A percentile compares a stretch with the other conserved stretches of the same genome.
These are phyloP conservation scores for Thereva unica DNA, from an alignment of 2,888 invertebrate species.

Conservation along the genomic window DNA sequence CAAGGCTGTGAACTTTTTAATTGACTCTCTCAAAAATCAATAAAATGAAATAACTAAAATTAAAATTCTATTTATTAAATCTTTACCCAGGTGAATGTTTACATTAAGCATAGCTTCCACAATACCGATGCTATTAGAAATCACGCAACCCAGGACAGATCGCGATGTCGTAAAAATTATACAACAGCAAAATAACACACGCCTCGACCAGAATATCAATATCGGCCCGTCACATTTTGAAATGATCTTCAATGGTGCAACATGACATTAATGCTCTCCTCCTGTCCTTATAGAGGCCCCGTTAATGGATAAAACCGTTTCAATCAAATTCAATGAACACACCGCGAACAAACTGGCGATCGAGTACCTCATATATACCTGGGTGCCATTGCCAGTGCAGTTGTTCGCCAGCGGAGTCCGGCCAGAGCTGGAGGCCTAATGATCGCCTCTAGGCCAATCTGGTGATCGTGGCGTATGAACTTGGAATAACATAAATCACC, in stretches of 20 bases:
- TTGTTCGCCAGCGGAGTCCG: too few species aligned
- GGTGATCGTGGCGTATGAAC: constrained; percentile 41
- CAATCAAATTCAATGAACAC: constrained; percentile 19
- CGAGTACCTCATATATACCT: too few species aligned
- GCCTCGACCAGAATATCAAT: constrained; percentile 27
- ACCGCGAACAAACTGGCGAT: not conserved
- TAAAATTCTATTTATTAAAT: too few species aligned
- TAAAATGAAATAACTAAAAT: too few species aligned
- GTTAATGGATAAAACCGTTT: constrained; percentile 16
- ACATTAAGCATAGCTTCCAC: too few species aligned
- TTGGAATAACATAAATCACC: constrained; percentile 41
- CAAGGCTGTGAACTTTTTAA: too few species aligned
- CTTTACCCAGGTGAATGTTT: too few species aligned
- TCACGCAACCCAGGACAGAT: not conserved
- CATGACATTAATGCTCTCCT: constrained; percentile 32
- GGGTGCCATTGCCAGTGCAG: too few species aligned
- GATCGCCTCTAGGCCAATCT: constrained; percentile 26
- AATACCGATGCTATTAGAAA: too few species aligned
- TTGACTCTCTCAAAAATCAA: too few species aligned
- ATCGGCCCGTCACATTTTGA: constrained; percentile 15
- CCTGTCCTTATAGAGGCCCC: constrained; percentile 9
- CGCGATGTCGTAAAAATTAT: constrained; percentile 22
- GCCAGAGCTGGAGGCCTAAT: not conserved
- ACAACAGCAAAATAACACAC: constrained; percentile 27
- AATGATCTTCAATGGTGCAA: constrained; percentile 23